Conservation (phyloP, 2,888 invertebrate species). For the Ennomos fuscantarius region DNA sequence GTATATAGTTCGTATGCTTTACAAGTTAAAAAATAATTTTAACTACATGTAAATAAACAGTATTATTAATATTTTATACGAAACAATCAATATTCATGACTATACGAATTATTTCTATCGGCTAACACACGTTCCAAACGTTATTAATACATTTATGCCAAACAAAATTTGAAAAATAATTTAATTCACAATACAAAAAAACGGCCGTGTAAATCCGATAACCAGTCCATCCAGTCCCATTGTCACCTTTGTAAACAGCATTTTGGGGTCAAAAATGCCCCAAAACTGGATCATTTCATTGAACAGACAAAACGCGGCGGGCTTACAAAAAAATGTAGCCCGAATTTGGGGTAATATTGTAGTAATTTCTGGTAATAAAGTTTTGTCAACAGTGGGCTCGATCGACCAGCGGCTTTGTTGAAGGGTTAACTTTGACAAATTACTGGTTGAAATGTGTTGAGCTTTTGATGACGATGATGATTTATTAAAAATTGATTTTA, state of each 20-base stretch:
- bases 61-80: no score
- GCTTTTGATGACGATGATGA: slow-evolving; percentile 39
- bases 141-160: slow-evolving; percentile 17
- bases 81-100: no score
- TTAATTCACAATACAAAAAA: slow-evolving; percentile 31
- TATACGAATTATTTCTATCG: no score
- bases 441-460: slow-evolving; percentile 62
- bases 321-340: slow-evolving; percentile 70
- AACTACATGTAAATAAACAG: no score
- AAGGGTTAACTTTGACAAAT: slow-evolving; percentile 81
- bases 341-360: slow-evolving; percentile 79
- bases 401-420: slow-evolving; percentile 56
- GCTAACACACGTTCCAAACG: background rate
- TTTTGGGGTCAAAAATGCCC: slow-evolving; percentile 66
- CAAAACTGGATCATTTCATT: slow-evolving; percentile 74
- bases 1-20: no score
- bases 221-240: slow-evolving; percentile 74
- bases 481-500: slow-evolving; percentile 12
- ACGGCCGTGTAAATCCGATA: slow-evolving; percentile 47
- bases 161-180: slow-evolving; percentile 37
- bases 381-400: slow-evolving; percentile 83
- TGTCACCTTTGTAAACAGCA: slow-evolving; percentile 60
- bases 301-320: slow-evolving; percentile 68
- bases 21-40: no score
- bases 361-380: slow-evolving; percentile 81